These are phyloP conservation scores for Salvelinus namaycush DNA, from an alignment of 2,113 vertebrate genomes.

Conservation along the genomic window DNA sequence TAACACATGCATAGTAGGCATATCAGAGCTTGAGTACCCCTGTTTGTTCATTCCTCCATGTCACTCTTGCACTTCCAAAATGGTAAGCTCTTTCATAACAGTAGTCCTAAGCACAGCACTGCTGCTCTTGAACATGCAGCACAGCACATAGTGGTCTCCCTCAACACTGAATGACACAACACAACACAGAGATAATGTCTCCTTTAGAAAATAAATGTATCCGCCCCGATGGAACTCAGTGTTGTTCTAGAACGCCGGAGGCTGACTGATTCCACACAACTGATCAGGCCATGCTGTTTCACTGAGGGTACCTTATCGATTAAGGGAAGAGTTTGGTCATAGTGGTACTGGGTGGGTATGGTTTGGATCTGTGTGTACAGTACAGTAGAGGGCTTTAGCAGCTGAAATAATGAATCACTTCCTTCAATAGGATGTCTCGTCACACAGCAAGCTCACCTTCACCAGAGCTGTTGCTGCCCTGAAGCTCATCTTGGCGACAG, in stretches of 20 bases:
- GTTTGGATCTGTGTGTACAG: constrained; percentile 7
- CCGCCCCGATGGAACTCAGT: not conserved
- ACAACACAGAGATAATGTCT: not conserved
- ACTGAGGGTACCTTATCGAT: not conserved
- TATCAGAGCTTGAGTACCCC: not conserved
- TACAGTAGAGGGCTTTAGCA: not conserved
- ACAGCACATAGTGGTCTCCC: not conserved
- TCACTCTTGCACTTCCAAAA: not conserved
- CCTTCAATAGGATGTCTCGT: not conserved
- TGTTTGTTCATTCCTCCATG: not conserved
- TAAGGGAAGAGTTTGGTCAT: constrained; percentile 1
- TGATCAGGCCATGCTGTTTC: not conserved
- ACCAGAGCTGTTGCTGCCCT: constrained; percentile 90
- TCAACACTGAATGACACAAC: not conserved
- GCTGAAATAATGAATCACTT: not conserved
- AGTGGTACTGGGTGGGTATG: constrained; percentile 3
- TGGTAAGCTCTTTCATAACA: not conserved
- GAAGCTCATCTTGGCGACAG: constrained; percentile 98
- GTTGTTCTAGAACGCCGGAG: not conserved
- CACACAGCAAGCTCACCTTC: constrained; percentile 74
- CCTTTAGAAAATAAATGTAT: not conserved
- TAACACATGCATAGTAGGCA: not conserved
- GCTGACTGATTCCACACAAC: not conserved
- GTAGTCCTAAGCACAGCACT: not conserved
- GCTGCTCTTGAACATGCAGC: not conserved